These are phyloP conservation scores for Stegana nigrithorax DNA, from an alignment of 2,888 invertebrate genomes.

Conservation along the genomic window DNA sequence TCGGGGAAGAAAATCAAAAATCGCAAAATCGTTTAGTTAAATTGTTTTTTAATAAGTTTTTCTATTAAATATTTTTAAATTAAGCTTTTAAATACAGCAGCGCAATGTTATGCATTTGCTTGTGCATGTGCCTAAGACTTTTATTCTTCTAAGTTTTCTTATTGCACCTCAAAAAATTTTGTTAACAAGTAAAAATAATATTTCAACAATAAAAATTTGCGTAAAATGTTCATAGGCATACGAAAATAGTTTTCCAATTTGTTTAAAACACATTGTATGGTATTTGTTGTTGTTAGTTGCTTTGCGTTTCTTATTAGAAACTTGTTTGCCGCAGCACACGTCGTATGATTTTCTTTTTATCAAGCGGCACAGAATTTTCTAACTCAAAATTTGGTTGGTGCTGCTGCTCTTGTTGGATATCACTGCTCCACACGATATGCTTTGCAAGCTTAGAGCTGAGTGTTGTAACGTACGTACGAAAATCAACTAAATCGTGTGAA, in stretches of 20 bases:
- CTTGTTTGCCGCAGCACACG: constrained; percentile 1
- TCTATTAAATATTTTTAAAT: neutral
- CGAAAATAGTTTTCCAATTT: neutral
- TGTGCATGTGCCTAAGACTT: no score
- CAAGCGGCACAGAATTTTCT: constrained; percentile 1
- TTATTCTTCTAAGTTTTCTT: no score
- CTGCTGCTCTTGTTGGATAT: no score
- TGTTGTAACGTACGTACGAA: no score
- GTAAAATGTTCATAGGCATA: neutral
- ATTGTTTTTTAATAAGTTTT: neutral
- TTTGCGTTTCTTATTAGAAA: no score
- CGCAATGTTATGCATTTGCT: no score
- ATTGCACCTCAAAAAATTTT: no score
- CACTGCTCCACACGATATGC: no score
- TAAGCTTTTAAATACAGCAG: no score
- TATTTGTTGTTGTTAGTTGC: constrained; percentile 1
- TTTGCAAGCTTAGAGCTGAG: neutral
- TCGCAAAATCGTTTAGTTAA: constrained; percentile 40
- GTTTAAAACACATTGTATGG: neutral
- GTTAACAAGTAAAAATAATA: no score
- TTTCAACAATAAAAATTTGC: no score
- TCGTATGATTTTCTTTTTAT: neutral
- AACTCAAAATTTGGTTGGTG: no score
- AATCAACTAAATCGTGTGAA: neutral
- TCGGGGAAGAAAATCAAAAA: constrained; percentile 21